Evolutionary conservation across 2,113 vertebrate genomes (phyloP), one percentile per base, ranked within the genome.

Genomic region (Dasypus novemcinctus): DNA sequence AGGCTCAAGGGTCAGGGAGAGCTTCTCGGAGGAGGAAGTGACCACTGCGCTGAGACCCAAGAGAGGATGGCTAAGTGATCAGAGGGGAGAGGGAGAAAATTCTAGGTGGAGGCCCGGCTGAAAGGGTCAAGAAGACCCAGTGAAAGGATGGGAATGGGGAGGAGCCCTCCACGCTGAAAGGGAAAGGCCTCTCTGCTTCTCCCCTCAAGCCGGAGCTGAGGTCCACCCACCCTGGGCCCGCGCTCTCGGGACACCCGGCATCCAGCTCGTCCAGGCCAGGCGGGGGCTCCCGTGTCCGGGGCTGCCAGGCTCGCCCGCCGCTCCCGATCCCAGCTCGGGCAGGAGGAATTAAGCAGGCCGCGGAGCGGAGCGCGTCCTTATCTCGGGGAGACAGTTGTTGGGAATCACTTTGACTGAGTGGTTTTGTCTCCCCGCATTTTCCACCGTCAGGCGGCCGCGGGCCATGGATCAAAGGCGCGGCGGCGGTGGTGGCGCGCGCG

Each of bases 351-450:
- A 97, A 96, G 97, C 97, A 98, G 98, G 98, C 98, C 87, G 97
- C 87, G 29, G 97, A 98, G 98, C 98, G 95, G 95, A 97, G 98
- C 94, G 97, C 98, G 98, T 98, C 98, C 99, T 99, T 99, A 99
- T 99, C 99, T 99, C 99, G 98, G 98, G 98, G 99, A 99, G 99
- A 99, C 99, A 99, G 99, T 99, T 99, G 99, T 99, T 99, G 99
- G 99, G 99, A 99, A 99, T 99, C 99, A 99, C 98, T 99, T 99
- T 99, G 99, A 99, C 99, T 99, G 99, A 99, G 99, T 99, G 98
- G 99, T 99, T 99, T 99, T 99, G 98, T 98, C 98, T 98, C 98
- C 98, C 98, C 98, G 98, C 98, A 98, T 98, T 99, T 98, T 98
- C 98, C 98, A 98, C 99, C 99, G 99, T 99, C 99, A 99, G 99